A percentile compares a stretch with the other conserved stretches of the same genome.
These are phyloP conservation scores for Cirrhinus molitorella DNA, from an alignment of 2,797 vertebrate genomes.

Conservation along the genomic window DNA sequence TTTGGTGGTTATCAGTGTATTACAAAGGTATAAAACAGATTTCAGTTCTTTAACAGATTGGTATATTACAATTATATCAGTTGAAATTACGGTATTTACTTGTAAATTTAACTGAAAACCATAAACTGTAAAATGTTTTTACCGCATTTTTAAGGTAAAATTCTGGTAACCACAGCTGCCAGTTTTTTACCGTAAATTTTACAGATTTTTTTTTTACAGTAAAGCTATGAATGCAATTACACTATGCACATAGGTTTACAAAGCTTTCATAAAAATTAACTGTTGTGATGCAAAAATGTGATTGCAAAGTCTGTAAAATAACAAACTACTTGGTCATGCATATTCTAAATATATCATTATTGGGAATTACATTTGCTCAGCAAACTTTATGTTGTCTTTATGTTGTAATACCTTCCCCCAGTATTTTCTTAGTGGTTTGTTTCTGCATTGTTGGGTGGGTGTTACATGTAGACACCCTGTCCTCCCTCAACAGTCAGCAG, in stretches of 20 bases:
- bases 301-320: background rate
- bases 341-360: background rate
- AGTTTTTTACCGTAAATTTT: no score
- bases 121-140: no score
- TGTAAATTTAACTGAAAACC: no score
- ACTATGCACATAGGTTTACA: background rate
- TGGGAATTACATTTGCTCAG: background rate
- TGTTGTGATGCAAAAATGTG: background rate
- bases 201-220: no score
- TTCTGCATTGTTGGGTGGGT: constrained; percentile 6
- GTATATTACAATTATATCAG: no score
- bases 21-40: no score
- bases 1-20: no score
- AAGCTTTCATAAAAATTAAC: background rate
- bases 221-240: background rate
- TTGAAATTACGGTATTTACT: no score
- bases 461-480: constrained; percentile 9
- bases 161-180: no score
- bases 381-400: background rate
- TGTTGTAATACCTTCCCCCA: background rate
- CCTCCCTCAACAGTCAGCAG: background rate
- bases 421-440: constrained; percentile 9
- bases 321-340: background rate
- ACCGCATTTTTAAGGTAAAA: no score
- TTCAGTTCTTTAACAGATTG: no score